Conservation (phyloP, 1,140 invertebrate species). For the Drosophila bifasciata region DNA sequence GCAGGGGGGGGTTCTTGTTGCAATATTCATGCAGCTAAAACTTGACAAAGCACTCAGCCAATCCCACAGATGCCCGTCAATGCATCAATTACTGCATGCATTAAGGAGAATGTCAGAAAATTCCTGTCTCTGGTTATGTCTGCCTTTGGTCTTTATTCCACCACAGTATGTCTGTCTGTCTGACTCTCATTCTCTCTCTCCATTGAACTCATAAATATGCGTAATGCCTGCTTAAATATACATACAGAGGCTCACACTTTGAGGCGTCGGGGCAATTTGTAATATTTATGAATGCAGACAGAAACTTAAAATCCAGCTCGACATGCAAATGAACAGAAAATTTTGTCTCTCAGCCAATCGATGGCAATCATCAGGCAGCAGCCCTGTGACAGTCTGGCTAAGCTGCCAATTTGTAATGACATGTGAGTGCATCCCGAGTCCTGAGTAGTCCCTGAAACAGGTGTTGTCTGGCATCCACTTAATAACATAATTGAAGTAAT, state of each 20-base stretch:
- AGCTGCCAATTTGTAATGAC: conserved; percentile 36
- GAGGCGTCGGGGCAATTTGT: conserved; percentile 40
- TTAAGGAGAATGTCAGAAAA: too few relatives aligned
- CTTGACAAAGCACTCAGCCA: conserved; percentile 37
- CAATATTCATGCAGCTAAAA: conserved; percentile 27
- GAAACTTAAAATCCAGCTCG: conserved; percentile 47
- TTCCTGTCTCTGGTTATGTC: neutral
- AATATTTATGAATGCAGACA: conserved; percentile 58
- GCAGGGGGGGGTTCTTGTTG: conserved; percentile 63
- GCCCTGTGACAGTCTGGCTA: conserved; percentile 28
- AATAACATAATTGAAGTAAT: conserved; percentile 72
- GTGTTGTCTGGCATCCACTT: conserved; percentile 48
- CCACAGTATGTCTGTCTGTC: neutral
- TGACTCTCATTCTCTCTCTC: neutral
- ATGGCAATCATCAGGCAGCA: conserved; percentile 21
- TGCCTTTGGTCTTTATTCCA: neutral
- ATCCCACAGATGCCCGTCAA: conserved; percentile 39
- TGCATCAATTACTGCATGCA: conserved; percentile 51
- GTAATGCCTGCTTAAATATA: conserved; percentile 42
- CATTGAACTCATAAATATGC: conserved; percentile 58
- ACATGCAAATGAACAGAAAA: conserved; percentile 45
- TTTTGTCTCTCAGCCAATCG: conserved; percentile 33
- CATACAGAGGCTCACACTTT: conserved; percentile 37
- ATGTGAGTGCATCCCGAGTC: conserved; percentile 27
- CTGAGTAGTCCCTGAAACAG: conserved; percentile 36